Conservation (phyloP, 2,797 vertebrate species). For the Leuciscus waleckii region DNA sequence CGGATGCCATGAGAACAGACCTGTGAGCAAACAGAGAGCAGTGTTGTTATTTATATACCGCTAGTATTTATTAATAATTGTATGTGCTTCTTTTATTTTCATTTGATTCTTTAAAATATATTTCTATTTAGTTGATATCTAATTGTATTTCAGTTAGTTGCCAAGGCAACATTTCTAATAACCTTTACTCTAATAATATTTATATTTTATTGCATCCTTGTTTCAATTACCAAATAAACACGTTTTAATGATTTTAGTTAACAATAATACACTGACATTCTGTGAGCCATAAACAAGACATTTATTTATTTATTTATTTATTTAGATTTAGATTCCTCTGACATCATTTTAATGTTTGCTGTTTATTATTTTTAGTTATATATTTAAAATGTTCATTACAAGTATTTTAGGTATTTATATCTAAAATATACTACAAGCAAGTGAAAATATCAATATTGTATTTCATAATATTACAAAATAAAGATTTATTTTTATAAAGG, state of each 20-base stretch:
- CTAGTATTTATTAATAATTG: background rate
- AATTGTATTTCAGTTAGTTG: background rate
- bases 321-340: background rate
- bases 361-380: background rate
- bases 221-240: background rate
- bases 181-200: background rate
- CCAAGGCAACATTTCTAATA: background rate
- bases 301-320: slow-evolving; percentile 6
- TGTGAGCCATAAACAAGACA: background rate
- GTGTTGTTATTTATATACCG: background rate
- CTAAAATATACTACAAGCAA: background rate
- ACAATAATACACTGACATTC: background rate
- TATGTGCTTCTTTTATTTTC: background rate
- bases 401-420: background rate
- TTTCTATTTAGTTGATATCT: background rate
- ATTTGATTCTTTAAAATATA: background rate
- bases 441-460: background rate
- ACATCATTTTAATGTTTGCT: background rate
- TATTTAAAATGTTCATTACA: background rate
- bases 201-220: background rate
- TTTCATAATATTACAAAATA: background rate
- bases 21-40: slow-evolving; percentile 67
- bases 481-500: too few species aligned
- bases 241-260: background rate
- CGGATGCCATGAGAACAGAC: slow-evolving; percentile 96